phyloP scores from a whole-genome alignment of 2,888 invertebrate species.

The Drosophila atripex region DNA sequence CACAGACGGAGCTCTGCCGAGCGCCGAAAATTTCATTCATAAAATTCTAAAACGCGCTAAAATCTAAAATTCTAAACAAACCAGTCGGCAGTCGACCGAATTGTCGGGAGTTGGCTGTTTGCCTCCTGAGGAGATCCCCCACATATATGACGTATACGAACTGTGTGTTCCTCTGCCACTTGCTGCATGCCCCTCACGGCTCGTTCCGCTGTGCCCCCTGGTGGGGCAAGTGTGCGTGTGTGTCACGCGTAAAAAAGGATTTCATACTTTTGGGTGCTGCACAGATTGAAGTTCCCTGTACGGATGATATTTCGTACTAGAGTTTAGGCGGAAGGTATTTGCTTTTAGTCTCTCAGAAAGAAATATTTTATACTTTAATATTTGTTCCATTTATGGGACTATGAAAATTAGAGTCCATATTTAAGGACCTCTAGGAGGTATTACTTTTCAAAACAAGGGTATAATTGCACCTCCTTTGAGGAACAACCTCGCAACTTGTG shows the following conservation, averaged over 20 bases:
- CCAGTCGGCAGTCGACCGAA: conserved; percentile 37
- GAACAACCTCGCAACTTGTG: not conserved
- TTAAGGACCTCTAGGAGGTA: not conserved
- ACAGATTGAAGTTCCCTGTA: conserved; percentile 2
- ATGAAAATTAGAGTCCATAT: too few species aligned
- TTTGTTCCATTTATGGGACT: too few species aligned
- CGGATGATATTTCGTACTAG: not conserved
- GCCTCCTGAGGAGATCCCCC: conserved; percentile 35
- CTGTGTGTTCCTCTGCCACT: conserved; percentile 14
- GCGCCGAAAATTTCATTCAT: conserved; percentile 81
- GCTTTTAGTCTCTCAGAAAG: not conserved
- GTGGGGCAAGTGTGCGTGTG: conserved; percentile 6
- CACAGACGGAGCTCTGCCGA: conserved; percentile 36
- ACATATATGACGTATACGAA: conserved; percentile 17
- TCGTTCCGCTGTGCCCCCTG: not conserved
- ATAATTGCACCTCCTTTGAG: not conserved
- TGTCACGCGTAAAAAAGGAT: conserved; percentile 37
- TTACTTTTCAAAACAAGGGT: not conserved
- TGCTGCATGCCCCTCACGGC: conserved; percentile 17
- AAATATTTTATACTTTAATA: too few species aligned
- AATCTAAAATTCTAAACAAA: conserved; percentile 83
- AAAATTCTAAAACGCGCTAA: conserved; percentile 82
- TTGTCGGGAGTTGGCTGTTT: conserved; percentile 16
- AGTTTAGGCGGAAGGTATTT: not conserved
- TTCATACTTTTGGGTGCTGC: conserved; percentile 5